Evolutionary conservation across 2,888 invertebrate genomes (phyloP).

Genomic region (Heteropelma amictum): DNA sequence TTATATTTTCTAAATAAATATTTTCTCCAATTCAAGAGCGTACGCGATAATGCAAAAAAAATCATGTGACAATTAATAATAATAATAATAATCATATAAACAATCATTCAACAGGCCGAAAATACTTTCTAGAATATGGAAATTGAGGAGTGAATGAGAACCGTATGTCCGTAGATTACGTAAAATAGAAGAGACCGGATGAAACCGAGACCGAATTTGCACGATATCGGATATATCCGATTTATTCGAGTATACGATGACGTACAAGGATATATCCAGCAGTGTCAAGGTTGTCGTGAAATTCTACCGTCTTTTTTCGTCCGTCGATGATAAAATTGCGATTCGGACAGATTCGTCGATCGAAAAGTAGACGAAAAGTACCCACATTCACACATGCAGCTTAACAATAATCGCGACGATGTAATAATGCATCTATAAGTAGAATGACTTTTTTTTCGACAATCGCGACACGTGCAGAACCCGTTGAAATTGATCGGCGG

Average conservation of each 20-base stretch:
- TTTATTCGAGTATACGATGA: background rate
- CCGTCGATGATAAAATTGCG: background rate
- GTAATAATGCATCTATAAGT: conserved; percentile 21
- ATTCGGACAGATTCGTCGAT: background rate
- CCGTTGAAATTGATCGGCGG: conserved; percentile 40
- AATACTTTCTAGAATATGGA: too few species aligned
- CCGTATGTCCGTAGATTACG: too few species aligned
- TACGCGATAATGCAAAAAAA: too few species aligned
- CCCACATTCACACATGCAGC: background rate
- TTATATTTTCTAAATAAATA: too few species aligned
- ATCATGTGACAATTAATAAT: too few species aligned
- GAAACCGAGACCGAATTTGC: too few species aligned
- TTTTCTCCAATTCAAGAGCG: too few species aligned
- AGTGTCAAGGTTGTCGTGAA: background rate
- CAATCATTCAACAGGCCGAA: too few species aligned
- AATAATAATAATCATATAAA: too few species aligned
- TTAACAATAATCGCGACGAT: background rate
- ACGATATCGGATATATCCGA: too few species aligned
- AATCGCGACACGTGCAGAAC: conserved; percentile 26
- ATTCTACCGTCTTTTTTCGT: background rate
- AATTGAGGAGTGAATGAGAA: too few species aligned
- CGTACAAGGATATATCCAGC: background rate
- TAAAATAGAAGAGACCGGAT: too few species aligned
- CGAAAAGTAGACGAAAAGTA: background rate
- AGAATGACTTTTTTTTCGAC: background rate